phyloP scores from a whole-genome alignment of 2,888 invertebrate species.

The Hartigia nigra region DNA sequence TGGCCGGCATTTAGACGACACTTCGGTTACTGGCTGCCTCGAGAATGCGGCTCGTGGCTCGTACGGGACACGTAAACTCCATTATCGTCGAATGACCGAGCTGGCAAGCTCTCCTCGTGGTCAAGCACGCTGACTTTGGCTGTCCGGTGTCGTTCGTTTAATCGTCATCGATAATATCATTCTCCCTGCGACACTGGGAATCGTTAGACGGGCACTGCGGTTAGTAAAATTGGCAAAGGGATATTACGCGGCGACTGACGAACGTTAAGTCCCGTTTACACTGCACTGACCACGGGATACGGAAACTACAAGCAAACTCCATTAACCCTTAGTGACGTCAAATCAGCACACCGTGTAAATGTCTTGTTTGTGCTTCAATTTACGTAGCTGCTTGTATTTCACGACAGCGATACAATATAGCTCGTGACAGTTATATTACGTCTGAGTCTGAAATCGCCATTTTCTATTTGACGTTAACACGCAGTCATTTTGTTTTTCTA shows the following conservation, averaged over 20 bases:
- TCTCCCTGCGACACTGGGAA: background rate
- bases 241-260: background rate
- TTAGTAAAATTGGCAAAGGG: background rate
- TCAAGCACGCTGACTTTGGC: background rate
- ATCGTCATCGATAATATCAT: background rate
- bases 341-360: background rate
- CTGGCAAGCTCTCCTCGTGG: background rate
- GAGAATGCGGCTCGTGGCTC: slow-evolving; percentile 6
- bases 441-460: background rate
- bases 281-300: slow-evolving; percentile 5
- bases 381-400: background rate
- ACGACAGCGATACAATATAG: background rate
- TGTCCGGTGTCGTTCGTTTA: background rate
- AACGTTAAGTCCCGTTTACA: background rate
- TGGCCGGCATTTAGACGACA: slow-evolving; percentile 18
- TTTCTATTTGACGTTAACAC: background rate
- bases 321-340: slow-evolving; percentile 2
- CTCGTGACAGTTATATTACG: background rate
- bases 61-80: slow-evolving; percentile 23
- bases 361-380: background rate
- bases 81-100: slow-evolving; percentile 17
- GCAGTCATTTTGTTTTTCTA: background rate
- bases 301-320: slow-evolving; percentile 3
- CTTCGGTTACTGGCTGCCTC: background rate
- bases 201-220: background rate